Conservation (phyloP, 1,140 invertebrate species). For the Heliothis subflexa region DNA sequence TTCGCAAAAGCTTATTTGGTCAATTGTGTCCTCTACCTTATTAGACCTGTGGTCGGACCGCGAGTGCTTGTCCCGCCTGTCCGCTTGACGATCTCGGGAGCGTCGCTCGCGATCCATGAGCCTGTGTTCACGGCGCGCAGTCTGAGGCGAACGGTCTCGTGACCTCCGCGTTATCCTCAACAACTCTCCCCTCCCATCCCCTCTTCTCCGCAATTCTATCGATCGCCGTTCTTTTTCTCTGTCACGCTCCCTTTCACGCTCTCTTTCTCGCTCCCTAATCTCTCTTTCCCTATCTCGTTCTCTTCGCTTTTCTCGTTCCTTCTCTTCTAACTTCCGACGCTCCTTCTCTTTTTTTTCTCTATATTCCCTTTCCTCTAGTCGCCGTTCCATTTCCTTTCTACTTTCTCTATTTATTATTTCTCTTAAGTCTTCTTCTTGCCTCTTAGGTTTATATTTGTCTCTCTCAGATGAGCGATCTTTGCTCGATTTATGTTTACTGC, state of each 20-base stretch:
- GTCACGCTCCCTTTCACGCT: conserved; percentile 63
- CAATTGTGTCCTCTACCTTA: conserved; percentile 58
- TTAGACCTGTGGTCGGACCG: conserved; percentile 55
- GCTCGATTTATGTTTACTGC: conserved; percentile 63
- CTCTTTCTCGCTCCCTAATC: conserved; percentile 60
- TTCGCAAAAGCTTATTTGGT: background rate
- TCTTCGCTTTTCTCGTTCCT: conserved; percentile 67
- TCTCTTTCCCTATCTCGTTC: conserved; percentile 62
- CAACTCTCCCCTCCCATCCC: conserved; percentile 62
- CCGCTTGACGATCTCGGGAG: conserved; percentile 67
- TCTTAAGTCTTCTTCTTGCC: conserved; percentile 76
- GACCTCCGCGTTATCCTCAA: conserved; percentile 62
- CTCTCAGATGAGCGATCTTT: conserved; percentile 67
- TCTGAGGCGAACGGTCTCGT: conserved; percentile 58
- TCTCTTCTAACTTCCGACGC: conserved; percentile 57
- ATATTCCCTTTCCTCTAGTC: conserved; percentile 69
- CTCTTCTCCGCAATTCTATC: conserved; percentile 54
- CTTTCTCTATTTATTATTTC: conserved; percentile 79
- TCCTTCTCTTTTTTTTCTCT: conserved; percentile 71
- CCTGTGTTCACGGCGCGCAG: conserved; percentile 58
- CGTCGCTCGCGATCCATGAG: conserved; percentile 61
- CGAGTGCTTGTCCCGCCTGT: conserved; percentile 66
- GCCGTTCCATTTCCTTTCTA: conserved; percentile 76
- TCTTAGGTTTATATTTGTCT: conserved; percentile 66
- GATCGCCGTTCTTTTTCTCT: conserved; percentile 59